These are phyloP conservation scores for Morelia viridis DNA, from an alignment of 2,797 vertebrate species.

Conservation along the genomic window DNA sequence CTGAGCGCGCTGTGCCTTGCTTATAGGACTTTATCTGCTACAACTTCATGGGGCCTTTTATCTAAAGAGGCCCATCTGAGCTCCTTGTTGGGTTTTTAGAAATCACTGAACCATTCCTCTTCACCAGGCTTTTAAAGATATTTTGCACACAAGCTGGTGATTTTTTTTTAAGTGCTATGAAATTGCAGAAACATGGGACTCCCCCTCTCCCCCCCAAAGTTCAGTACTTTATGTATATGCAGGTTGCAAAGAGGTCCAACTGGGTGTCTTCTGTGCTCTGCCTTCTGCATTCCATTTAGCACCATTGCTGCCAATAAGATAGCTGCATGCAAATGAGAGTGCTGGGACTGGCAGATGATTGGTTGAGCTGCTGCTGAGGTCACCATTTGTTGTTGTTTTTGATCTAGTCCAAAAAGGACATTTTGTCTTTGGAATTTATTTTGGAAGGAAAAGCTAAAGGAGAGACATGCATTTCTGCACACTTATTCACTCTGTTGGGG, in stretches of 20 bases:
- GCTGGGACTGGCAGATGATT: constrained; percentile 32
- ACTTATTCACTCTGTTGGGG: not conserved
- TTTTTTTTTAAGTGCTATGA: not conserved
- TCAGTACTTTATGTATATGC: not conserved
- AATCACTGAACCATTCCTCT: not conserved
- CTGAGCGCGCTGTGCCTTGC: not conserved
- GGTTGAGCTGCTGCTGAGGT: constrained; percentile 39
- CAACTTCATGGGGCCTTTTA: not conserved
- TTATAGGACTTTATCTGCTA: not conserved
- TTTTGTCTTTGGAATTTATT: constrained; percentile 60
- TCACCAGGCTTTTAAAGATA: not conserved
- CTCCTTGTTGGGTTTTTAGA: not conserved
- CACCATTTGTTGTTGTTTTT: constrained; percentile 33
- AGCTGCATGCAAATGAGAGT: constrained; percentile 13
- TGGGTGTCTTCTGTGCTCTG: not conserved
- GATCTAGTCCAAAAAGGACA: constrained; percentile 57
- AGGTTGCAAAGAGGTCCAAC: not conserved
- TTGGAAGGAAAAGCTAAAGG: constrained; percentile 19
- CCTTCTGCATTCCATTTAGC: constrained; percentile 2
- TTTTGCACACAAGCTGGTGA: not conserved
- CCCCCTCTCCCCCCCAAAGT: not conserved
- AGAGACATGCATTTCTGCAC: not conserved
- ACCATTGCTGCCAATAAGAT: constrained; percentile 1
- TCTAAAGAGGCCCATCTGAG: not conserved
- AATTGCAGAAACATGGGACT: not conserved